These are phyloP conservation scores for Sabatieria punctata DNA, from an alignment of 2,888 invertebrate species.

Conservation along the genomic window DNA sequence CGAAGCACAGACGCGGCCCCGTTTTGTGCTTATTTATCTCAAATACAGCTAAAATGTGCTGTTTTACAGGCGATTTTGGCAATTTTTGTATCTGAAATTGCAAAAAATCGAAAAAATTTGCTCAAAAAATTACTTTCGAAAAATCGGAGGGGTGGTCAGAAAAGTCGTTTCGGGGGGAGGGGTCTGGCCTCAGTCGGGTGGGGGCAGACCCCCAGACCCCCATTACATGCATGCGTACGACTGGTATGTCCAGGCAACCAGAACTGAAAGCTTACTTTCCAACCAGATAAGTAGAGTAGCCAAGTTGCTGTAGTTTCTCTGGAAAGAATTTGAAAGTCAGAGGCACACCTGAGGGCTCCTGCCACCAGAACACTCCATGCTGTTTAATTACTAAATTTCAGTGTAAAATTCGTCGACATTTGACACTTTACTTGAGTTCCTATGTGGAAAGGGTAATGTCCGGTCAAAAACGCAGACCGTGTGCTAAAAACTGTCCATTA, in stretches of 20 bases:
- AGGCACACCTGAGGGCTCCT: constrained; percentile 30
- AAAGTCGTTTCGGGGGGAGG: no score
- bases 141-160: no score
- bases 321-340: constrained; percentile 28
- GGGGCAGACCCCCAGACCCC: no score
- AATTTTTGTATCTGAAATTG: no score
- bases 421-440: constrained; percentile 28
- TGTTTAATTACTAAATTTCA: neutral
- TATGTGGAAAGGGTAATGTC: constrained; percentile 30
- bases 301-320: constrained; percentile 23
- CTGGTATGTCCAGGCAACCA: neutral
- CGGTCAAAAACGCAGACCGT: constrained; percentile 32
- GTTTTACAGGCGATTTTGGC: no score
- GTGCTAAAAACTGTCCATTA: constrained; percentile 21
- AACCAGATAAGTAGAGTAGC: constrained; percentile 30
- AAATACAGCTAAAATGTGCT: no score
- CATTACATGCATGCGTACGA: no score
- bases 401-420: neutral
- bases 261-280: constrained; percentile 14
- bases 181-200: no score
- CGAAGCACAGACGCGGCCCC: no score
- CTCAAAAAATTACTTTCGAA: no score
- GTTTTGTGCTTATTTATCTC: no score
- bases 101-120: no score
- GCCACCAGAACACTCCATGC: neutral